These are phyloP conservation scores for Hoplodrina ambigua DNA, from an alignment of 2,888 invertebrate genomes.

Conservation along the genomic window DNA sequence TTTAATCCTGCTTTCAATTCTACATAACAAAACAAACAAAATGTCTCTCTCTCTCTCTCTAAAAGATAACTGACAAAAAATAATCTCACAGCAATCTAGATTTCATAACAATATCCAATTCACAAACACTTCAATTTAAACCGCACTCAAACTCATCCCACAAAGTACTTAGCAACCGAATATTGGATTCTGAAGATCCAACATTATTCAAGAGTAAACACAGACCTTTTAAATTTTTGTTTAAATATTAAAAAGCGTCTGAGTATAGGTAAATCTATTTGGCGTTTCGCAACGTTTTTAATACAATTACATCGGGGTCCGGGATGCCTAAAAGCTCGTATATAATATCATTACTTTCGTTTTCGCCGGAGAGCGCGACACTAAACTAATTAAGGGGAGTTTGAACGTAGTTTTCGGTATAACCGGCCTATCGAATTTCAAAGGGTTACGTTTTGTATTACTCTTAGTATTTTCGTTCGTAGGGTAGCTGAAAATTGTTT, in stretches of 20 bases:
- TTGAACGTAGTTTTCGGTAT: slow-evolving; percentile 73
- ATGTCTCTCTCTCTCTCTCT: neutral
- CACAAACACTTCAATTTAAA: slow-evolving; percentile 14
- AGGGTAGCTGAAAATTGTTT: neutral
- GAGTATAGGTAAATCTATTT: slow-evolving; percentile 64
- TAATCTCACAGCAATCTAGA: slow-evolving; percentile 2
- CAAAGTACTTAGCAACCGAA: slow-evolving; percentile 36
- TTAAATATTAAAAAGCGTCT: slow-evolving; percentile 68
- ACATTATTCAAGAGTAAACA: slow-evolving; percentile 51
- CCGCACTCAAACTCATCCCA: slow-evolving; percentile 27
- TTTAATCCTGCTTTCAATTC: too few species aligned
- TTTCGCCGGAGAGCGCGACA: slow-evolving; percentile 71
- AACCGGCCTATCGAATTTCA: slow-evolving; percentile 72
- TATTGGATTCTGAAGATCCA: slow-evolving; percentile 51
- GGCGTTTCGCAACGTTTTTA: slow-evolving; percentile 74
- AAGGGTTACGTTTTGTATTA: slow-evolving; percentile 59
- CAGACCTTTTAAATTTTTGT: slow-evolving; percentile 60
- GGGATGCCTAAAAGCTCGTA: slow-evolving; percentile 78
- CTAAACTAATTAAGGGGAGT: slow-evolving; percentile 78
- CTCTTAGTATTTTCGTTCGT: slow-evolving; percentile 38
- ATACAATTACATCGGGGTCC: slow-evolving; percentile 74
- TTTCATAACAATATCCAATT: slow-evolving; percentile 36
- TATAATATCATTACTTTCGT: slow-evolving; percentile 81
- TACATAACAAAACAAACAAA: neutral
- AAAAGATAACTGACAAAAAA: slow-evolving; percentile 1